These are phyloP conservation scores for Aphis gossypii DNA, from an alignment of 1,140 invertebrate species.

Conservation along the genomic window DNA sequence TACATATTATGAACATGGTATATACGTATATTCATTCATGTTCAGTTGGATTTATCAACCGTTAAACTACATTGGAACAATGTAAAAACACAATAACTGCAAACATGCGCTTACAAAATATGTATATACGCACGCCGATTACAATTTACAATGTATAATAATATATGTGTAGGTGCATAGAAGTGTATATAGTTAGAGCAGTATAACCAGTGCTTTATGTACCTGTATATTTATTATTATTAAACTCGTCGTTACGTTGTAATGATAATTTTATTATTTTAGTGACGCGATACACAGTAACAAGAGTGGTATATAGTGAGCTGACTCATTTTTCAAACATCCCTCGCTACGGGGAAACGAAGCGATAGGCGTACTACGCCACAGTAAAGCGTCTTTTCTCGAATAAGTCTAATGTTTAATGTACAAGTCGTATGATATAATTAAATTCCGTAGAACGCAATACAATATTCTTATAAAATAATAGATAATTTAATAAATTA, in stretches of 20 bases:
- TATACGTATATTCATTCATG: background rate
- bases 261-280: background rate
- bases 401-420: background rate
- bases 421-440: background rate
- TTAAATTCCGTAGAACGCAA: background rate
- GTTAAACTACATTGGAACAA: background rate
- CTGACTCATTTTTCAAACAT: conserved; percentile 45
- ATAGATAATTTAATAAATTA: too few relatives aligned
- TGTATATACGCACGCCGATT: background rate
- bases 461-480: background rate
- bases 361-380: background rate
- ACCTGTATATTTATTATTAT: background rate
- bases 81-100: background rate
- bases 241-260: too few relatives aligned
- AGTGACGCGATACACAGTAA: background rate
- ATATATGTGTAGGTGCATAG: background rate
- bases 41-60: background rate
- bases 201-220: background rate
- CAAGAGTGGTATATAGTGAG: background rate
- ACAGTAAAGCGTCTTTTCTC: background rate
- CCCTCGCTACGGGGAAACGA: background rate
- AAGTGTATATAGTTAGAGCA: too few relatives aligned
- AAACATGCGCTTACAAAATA: background rate
- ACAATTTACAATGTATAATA: background rate
- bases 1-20: too few relatives aligned